These are phyloP conservation scores for Chiloscyllium plagiosum DNA, from an alignment of 2,113 vertebrate species.

Conservation along the genomic window DNA sequence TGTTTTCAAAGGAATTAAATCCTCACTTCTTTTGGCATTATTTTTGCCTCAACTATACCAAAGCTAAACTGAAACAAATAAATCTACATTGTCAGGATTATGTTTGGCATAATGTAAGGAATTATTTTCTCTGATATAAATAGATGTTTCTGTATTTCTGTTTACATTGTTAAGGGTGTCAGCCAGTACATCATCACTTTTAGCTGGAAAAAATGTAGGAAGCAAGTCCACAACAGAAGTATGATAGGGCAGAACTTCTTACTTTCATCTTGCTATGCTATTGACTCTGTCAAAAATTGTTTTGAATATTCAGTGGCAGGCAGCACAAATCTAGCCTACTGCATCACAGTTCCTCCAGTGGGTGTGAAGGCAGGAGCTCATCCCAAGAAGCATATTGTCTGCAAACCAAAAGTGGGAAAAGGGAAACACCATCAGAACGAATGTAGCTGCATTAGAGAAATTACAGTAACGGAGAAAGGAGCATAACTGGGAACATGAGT, in stretches of 20 bases:
- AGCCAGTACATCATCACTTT: not conserved
- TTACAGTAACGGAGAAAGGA: too few species aligned
- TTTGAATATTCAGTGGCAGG: not conserved
- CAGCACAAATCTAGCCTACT: not conserved
- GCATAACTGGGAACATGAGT: too few species aligned
- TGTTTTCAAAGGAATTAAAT: not conserved
- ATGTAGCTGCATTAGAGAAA: not conserved
- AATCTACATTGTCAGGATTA: not conserved
- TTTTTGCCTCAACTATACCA: not conserved
- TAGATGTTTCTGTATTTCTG: not conserved
- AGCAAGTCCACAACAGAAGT: not conserved
- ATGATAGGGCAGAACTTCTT: not conserved
- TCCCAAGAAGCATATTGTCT: not conserved
- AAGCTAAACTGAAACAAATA: not conserved
- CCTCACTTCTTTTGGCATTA: not conserved
- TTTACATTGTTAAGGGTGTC: not conserved
- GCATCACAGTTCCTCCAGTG: not conserved
- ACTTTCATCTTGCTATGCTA: not conserved
- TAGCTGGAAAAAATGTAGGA: not conserved
- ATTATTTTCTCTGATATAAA: not conserved
- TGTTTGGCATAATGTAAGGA: not conserved
- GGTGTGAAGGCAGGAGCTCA: not conserved
- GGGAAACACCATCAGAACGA: not conserved
- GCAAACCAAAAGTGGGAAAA: not conserved
- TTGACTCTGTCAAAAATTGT: not conserved